Evolutionary conservation across 53 echinoderm and acorn worm genomes (phyloP), one percentile per base, ranked within the genome.

Genomic region (Mesocentrotus franciscanus): DNA sequence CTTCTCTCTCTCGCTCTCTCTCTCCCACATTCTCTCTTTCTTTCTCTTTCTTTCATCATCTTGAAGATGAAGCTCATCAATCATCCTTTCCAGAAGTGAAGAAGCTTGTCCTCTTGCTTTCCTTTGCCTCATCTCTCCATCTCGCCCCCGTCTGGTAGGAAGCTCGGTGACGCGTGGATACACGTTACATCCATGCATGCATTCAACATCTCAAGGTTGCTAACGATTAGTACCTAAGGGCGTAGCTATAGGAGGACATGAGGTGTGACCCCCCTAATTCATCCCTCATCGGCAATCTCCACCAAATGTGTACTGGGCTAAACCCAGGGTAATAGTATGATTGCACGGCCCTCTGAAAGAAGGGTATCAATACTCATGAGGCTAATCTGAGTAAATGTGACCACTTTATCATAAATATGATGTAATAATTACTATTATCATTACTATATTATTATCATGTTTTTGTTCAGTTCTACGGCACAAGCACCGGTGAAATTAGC

Each of bases 91-190:
- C 81, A 35, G 39, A 39, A 39, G 81, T 39, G 17, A 79, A 81
- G 81, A 42, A 42, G 81, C 81, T 81, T 42, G 81, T 27, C 58
- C 36, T 56, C 24, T 78, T 34, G 30, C 29, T 24, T 58, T 56
- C 26, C 12, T 34, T 72, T 71, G 61, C 92, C 39, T 66, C 92
- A 11, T 64, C 92, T 39, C 90, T 71, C 92, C 62, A n/a, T 71
- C 92, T 92, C 92, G n/a, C 92, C 92, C 71, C 92, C 92, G 61
- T 92, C 92, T 90, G 60, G 60, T 34, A 61, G 22, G 20, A 81
- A 81, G 42, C 81, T 81, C 81, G 18, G 9, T 81, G 81, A 33
- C 36, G 42, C 36, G 81, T 74, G 32, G 74, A 74, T 30, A 74
- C 74, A 74, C 32, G 74, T 74, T 74, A 74, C 29, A 29, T 74